These are phyloP conservation scores for Sussaba pulchella DNA, from an alignment of 2,888 invertebrate species.

Conservation along the genomic window DNA sequence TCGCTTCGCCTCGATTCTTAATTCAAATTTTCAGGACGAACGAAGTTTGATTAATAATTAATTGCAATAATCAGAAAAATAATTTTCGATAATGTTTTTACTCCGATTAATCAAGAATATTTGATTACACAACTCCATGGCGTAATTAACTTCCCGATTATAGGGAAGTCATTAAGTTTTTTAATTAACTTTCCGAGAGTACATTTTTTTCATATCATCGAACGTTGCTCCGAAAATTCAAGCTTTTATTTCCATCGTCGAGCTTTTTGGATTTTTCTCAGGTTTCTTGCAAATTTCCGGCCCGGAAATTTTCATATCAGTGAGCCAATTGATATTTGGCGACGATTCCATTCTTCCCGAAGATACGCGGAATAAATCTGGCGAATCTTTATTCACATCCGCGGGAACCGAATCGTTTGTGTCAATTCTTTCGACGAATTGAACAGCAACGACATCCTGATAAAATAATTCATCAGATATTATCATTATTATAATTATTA, in stretches of 20 bases:
- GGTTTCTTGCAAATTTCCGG: not conserved
- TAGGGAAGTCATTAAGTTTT: too few species aligned
- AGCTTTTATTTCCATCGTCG: not conserved
- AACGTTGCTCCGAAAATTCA: too few species aligned
- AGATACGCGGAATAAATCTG: not conserved
- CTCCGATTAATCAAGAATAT: too few species aligned
- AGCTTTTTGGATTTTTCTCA: not conserved
- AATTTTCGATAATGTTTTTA: too few species aligned
- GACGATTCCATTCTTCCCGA: not conserved
- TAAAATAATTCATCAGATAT: not conserved
- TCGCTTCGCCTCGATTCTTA: too few species aligned
- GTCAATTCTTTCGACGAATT: conserved; percentile 5
- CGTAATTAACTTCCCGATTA: too few species aligned
- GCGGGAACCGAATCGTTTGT: not conserved
- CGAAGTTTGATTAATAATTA: too few species aligned
- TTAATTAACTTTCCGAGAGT: too few species aligned
- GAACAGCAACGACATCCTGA: conserved; percentile 39
- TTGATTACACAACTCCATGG: too few species aligned
- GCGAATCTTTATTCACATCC: not conserved
- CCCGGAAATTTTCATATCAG: not conserved
- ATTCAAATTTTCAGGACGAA: too few species aligned
- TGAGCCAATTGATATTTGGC: not conserved
- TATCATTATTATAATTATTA: not conserved
- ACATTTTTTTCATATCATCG: not conserved
- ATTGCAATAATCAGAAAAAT: too few species aligned